Evolutionary conservation across 2,888 invertebrate genomes (phyloP), one percentile per base, ranked within the genome.

Genomic region (Diploptera punctata): DNA sequence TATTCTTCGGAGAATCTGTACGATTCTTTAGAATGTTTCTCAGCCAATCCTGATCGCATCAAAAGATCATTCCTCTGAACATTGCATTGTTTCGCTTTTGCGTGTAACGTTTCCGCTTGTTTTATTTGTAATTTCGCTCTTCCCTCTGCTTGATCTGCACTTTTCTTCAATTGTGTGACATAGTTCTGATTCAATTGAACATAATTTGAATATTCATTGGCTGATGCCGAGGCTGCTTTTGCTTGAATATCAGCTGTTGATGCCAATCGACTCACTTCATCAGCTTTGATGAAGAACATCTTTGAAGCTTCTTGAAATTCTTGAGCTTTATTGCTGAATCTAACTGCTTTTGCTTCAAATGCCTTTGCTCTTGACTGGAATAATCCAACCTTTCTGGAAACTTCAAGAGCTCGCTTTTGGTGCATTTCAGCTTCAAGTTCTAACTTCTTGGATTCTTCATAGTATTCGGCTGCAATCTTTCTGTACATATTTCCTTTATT

Each of bases 171-270:
- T 13, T 47, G 47, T 47, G 47, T 4, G 4, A n/a, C 10, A n/a
- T n/a, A 47, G 18, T 47, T 13, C 3, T 47, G 7, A 47, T 47
- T 47, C n/a, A 10, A n/a, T n/a, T 47, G 16, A 4, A 47, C 47
- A n/a, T n/a, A 47, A n/a, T 47, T 47, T n/a, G 47, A n/a, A n/a
- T 47, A 47, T 47, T 47, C 47, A n/a, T n/a, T 47, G 9, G 47
- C 47, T 47, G 47, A 7, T 47, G 47, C 10, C 18, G n/a, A n/a
- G n/a, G 47, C 47, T 4, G 47, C 18, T n/a, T 47, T 47, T 4
- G 47, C 47, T 47, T 47, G 47, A 4, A 47, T 47, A 4, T 47
- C 47, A n/a, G 47, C 47, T 13, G 47, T n/a, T n/a, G 47, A 47
- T 4, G 47, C 47, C n/a, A 47, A 4, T n/a, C 18, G 7, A n/a